Evolutionary conservation across 2,797 vertebrate genomes (phyloP).

Genomic region (Sparus aurata): DNA sequence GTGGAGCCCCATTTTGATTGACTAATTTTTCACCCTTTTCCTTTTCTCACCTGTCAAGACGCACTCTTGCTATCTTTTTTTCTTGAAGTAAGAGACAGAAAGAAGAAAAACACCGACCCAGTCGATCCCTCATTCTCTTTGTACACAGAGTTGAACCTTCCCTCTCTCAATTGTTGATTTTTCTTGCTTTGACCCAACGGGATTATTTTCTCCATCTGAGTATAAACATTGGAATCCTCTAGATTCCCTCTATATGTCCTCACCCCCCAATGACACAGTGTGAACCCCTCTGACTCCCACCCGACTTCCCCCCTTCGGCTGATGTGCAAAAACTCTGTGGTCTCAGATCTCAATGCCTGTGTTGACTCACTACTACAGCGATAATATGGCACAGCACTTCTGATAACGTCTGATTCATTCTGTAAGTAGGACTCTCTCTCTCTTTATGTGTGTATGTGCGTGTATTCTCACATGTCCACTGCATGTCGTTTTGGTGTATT

Average conservation of each 20-base stretch:
- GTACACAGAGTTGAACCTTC: conserved; percentile 58
- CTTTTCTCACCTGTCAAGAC: conserved; percentile 49
- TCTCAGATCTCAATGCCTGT: conserved; percentile 66
- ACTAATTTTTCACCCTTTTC: conserved; percentile 58
- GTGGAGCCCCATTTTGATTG: conserved; percentile 57
- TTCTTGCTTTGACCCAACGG: conserved; percentile 55
- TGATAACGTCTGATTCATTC: conserved; percentile 84
- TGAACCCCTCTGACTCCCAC: conserved; percentile 62
- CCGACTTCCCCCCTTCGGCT: conserved; percentile 29
- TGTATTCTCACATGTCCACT: conserved; percentile 40
- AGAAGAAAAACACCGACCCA: conserved; percentile 49
- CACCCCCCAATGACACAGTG: conserved; percentile 51
- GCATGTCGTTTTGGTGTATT: conserved; percentile 64
- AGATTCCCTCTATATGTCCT: conserved; percentile 46
- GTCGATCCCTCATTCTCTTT: conserved; percentile 52
- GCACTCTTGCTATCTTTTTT: conserved; percentile 37
- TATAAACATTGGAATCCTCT: conserved; percentile 59
- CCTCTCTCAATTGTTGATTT: conserved; percentile 50
- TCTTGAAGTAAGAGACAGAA: conserved; percentile 31
- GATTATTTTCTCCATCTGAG: conserved; percentile 68
- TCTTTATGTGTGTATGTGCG: conserved; percentile 22
- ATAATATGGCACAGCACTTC: conserved; percentile 75
- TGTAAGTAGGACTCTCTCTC: conserved; percentile 82
- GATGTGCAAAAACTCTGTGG: conserved; percentile 65
- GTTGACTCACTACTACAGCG: conserved; percentile 73